phyloP scores from a whole-genome alignment of 2,888 invertebrate species.

The Macroteleia sp. region DNA sequence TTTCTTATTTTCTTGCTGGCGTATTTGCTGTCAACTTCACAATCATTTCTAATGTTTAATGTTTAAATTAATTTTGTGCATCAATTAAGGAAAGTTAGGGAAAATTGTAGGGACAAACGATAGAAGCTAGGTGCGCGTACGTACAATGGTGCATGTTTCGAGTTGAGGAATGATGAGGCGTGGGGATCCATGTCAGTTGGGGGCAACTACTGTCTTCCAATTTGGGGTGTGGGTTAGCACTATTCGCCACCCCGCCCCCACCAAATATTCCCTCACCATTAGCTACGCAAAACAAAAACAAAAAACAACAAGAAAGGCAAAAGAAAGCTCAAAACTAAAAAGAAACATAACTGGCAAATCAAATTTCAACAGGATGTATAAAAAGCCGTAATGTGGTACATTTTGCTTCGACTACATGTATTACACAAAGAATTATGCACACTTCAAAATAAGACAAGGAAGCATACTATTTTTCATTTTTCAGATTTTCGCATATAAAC shows the following conservation, averaged over 20 bases:
- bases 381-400: too few species aligned
- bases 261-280: slow-evolving; percentile 82
- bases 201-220: slow-evolving; percentile 82
- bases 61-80: neutral
- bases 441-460: too few species aligned
- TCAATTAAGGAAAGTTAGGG: neutral
- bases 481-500: too few species aligned
- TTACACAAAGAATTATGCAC: too few species aligned
- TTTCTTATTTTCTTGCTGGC: too few species aligned
- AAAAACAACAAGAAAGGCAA: slow-evolving; percentile 52
- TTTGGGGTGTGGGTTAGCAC: slow-evolving; percentile 80
- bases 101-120: slow-evolving; percentile 24
- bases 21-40: too few species aligned
- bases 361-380: too few species aligned
- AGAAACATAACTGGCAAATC: slow-evolving; percentile 11
- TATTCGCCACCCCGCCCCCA: slow-evolving; percentile 79
- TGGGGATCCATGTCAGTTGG: slow-evolving; percentile 81
- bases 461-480: too few species aligned
- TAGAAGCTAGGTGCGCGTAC: slow-evolving; percentile 72
- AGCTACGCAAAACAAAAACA: slow-evolving; percentile 78
- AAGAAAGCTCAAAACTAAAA: slow-evolving; percentile 51
- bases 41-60: too few species aligned
- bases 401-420: too few species aligned
- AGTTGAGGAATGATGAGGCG: slow-evolving; percentile 81
- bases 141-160: slow-evolving; percentile 83